Evolutionary conservation across 2,888 invertebrate genomes (phyloP).

Genomic region (Calephelis perditalis): DNA sequence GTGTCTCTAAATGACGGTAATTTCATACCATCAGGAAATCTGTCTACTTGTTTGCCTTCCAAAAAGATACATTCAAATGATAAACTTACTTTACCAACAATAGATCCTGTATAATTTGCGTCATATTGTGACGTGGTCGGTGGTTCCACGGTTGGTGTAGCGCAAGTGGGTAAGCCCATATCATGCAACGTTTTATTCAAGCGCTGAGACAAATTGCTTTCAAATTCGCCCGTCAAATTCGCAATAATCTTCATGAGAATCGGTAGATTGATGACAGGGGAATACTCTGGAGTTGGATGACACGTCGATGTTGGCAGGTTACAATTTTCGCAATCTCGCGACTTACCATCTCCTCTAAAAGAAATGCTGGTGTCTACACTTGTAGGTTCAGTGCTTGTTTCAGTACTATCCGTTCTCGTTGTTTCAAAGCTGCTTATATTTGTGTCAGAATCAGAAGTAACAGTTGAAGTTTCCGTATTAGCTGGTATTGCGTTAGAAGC

Average conservation of each 20-base stretch:
- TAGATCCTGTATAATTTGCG: conserved; percentile 34
- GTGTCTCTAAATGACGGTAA: too few species aligned
- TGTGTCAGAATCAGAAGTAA: not conserved
- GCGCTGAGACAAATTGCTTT: conserved; percentile 40
- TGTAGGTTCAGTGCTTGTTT: too few species aligned
- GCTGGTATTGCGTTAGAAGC: too few species aligned
- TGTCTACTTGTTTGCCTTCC: too few species aligned
- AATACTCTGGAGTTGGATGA: conserved; percentile 6
- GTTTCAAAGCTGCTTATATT: not conserved
- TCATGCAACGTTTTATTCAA: conserved; percentile 40
- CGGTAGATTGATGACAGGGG: conserved; percentile 35
- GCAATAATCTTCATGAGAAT: conserved; percentile 39
- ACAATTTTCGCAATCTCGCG: too few species aligned
- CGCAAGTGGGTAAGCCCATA: conserved; percentile 41
- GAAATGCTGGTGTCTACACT: too few species aligned
- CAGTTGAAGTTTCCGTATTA: not conserved
- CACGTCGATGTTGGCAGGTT: not conserved
- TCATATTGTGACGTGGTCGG: conserved; percentile 30
- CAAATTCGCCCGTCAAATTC: conserved; percentile 44
- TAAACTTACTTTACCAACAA: conserved; percentile 42
- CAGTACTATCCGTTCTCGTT: too few species aligned
- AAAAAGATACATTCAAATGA: not conserved
- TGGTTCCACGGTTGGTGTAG: conserved; percentile 25
- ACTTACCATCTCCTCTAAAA: too few species aligned
- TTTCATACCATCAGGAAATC: too few species aligned